Percentiles rank a stretch among this genome's conserved stretches.
Evolutionary conservation across 1,140 invertebrate species (phyloP).

Genomic region (Saxidomus purpurata): DNA sequence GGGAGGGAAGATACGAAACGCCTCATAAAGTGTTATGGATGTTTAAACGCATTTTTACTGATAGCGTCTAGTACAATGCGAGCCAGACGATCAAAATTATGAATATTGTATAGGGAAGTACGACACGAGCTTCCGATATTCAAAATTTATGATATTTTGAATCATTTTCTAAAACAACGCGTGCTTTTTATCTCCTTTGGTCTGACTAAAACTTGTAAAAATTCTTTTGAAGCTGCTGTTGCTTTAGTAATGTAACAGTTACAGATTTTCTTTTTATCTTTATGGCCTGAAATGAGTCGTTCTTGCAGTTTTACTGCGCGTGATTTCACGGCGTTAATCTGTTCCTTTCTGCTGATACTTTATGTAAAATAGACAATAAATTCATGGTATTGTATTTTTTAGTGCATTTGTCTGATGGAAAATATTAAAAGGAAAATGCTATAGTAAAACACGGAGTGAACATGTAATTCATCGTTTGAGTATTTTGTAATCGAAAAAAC

Average conservation of each 20-base stretch:
- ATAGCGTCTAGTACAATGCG: neutral
- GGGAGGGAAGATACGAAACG: slow-evolving; percentile 9
- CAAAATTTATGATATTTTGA: neutral
- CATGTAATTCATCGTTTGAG: too few relatives aligned
- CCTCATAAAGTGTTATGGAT: slow-evolving; percentile 17
- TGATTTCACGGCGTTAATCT: neutral
- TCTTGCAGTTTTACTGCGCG: neutral
- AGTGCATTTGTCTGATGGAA: too few relatives aligned
- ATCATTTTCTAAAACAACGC: neutral
- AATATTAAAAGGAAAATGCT: too few relatives aligned
- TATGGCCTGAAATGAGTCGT: too few relatives aligned
- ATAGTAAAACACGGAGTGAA: too few relatives aligned
- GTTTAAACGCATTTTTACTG: slow-evolving; percentile 21
- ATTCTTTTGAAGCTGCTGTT: neutral
- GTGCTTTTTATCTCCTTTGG: neutral
- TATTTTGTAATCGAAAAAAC: too few relatives aligned
- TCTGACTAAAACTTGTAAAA: neutral
- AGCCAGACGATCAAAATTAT: neutral
- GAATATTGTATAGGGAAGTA: slow-evolving; percentile 25
- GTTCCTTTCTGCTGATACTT: too few relatives aligned
- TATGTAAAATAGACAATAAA: too few relatives aligned
- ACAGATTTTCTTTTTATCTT: neutral
- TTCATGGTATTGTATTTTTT: too few relatives aligned
- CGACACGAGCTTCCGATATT: neutral
- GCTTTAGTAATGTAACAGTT: neutral